phyloP scores from a whole-genome alignment of 2,797 vertebrate species.

The Poecilia velifera region DNA sequence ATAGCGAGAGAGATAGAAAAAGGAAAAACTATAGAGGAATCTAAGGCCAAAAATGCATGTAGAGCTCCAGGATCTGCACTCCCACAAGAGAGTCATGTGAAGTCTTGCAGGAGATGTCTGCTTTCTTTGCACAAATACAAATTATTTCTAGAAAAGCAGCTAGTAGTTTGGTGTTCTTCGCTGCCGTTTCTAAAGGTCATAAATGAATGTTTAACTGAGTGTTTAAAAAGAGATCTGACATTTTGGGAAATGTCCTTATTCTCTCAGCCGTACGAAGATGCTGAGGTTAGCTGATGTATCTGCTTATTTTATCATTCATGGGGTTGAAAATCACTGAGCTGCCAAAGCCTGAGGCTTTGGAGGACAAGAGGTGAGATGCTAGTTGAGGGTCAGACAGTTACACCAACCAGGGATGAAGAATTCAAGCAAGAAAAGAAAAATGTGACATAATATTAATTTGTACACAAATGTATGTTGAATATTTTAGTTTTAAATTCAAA shows the following conservation, averaged over 20 bases:
- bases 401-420: not conserved
- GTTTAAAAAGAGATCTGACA: constrained; percentile 17
- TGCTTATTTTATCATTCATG: constrained; percentile 3
- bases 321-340: not conserved
- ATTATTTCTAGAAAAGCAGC: not conserved
- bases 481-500: not conserved
- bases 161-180: not conserved
- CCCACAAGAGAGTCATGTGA: not conserved
- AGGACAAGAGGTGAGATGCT: not conserved
- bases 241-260: constrained; percentile 8
- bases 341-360: not conserved
- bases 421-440: not conserved
- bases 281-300: not conserved
- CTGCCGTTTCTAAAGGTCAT: constrained; percentile 17
- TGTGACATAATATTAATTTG: not conserved
- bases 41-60: not conserved
- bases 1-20: not conserved
- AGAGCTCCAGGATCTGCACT: not conserved
- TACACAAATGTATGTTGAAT: not conserved
- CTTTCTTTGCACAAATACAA: not conserved
- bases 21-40: not conserved
- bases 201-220: constrained; percentile 5
- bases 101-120: not conserved
- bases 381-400: not conserved
- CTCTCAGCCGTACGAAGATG: not conserved